A percentile compares a stretch with the other conserved stretches of the same genome.
Evolutionary conservation across 2,797 vertebrate species (phyloP).

Genomic region (Hypotaenidia philippensis): DNA sequence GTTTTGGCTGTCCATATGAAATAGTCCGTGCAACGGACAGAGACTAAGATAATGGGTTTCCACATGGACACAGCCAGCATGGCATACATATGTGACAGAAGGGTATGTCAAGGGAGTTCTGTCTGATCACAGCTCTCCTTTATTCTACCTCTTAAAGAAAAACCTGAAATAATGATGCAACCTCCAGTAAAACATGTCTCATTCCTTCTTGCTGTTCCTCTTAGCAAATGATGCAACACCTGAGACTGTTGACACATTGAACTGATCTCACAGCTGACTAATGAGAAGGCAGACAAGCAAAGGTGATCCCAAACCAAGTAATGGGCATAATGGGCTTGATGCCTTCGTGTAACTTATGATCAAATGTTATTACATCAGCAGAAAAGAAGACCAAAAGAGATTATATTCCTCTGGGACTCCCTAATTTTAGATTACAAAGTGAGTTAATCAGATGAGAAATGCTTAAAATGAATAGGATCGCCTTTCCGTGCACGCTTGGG

Average conservation of each 20-base stretch:
- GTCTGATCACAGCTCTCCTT: not conserved
- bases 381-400: not conserved
- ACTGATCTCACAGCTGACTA: not conserved
- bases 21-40: not conserved
- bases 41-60: not conserved
- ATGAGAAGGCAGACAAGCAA: not conserved
- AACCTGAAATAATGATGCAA: not conserved
- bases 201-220: not conserved
- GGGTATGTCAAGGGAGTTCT: not conserved
- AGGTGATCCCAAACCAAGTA: not conserved
- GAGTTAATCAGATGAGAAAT: conserved; percentile 3
- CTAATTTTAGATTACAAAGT: conserved; percentile 37
- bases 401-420: not conserved
- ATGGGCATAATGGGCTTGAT: fast-evolving
- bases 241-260: not conserved
- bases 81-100: fast-evolving
- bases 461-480: not conserved
- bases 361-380: not conserved
- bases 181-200: not conserved
- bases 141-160: not conserved
- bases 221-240: not conserved
- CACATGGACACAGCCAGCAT: fast-evolving
- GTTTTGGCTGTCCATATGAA: not conserved
- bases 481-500: not conserved
- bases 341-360: not conserved